phyloP scores from a whole-genome alignment of 2,888 invertebrate genomes.

The Nipponacmea schrenckii region DNA sequence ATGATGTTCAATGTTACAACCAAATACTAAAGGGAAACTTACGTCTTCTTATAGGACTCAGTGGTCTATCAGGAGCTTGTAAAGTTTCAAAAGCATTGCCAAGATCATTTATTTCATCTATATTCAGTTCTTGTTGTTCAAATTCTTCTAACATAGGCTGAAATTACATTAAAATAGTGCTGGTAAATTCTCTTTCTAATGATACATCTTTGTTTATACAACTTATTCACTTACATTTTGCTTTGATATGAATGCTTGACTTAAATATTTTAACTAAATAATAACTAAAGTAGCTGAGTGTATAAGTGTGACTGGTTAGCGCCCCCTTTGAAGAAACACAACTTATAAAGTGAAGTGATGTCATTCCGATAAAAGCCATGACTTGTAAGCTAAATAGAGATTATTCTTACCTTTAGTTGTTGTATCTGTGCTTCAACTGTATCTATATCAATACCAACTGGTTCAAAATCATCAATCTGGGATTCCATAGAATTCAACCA shows the following conservation, averaged over 20 bases:
- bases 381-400: too few species aligned
- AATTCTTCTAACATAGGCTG: slow-evolving; percentile 87
- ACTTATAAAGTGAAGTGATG: too few species aligned
- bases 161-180: slow-evolving; percentile 9
- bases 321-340: too few species aligned
- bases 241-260: too few species aligned
- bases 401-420: slow-evolving; percentile 66
- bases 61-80: slow-evolving; percentile 74
- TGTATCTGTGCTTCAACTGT: slow-evolving; percentile 82
- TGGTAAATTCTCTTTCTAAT: neutral
- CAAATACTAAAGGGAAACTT: too few species aligned
- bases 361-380: too few species aligned
- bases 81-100: slow-evolving; percentile 87
- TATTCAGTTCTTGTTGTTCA: slow-evolving; percentile 83
- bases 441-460: slow-evolving; percentile 89
- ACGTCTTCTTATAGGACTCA: slow-evolving; percentile 81
- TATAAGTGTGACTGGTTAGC: too few species aligned
- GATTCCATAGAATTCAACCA: slow-evolving; percentile 87
- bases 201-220: too few species aligned
- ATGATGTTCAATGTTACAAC: too few species aligned
- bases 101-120: slow-evolving; percentile 91
- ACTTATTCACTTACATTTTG: too few species aligned
- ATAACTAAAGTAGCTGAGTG: too few species aligned
- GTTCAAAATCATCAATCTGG: slow-evolving; percentile 79
- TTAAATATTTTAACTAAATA: too few species aligned